Evolutionary conservation across 2,797 vertebrate genomes (phyloP).

Genomic region (Chelmon rostratus): DNA sequence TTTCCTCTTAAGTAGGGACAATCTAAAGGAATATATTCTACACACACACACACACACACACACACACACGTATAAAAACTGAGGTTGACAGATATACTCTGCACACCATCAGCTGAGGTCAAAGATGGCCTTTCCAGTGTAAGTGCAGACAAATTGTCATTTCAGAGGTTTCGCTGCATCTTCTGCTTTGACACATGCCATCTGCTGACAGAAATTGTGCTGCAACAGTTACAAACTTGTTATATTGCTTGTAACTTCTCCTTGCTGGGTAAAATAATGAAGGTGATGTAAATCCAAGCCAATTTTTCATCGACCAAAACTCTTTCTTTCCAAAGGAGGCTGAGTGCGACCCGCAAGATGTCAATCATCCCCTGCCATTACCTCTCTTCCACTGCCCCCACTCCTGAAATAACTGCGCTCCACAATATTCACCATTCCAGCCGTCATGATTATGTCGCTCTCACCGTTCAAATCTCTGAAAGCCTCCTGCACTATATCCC

Average conservation of each 20-base stretch:
- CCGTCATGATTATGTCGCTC: slow-evolving; percentile 66
- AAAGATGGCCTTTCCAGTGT: slow-evolving; percentile 7
- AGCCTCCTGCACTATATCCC: slow-evolving; percentile 53
- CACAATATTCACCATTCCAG: slow-evolving; percentile 63
- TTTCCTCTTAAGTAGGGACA: neutral
- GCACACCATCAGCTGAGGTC: slow-evolving; percentile 31
- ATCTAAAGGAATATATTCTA: neutral
- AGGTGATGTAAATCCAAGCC: slow-evolving; percentile 71
- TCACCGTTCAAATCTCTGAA: slow-evolving; percentile 56
- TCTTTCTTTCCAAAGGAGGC: slow-evolving; percentile 46
- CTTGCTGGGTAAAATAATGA: slow-evolving; percentile 72
- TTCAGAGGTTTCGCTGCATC: slow-evolving; percentile 41
- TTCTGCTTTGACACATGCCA: slow-evolving; percentile 19
- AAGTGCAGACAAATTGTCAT: slow-evolving; percentile 42
- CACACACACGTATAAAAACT: neutral
- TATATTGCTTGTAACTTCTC: slow-evolving; percentile 52
- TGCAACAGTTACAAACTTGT: slow-evolving; percentile 57
- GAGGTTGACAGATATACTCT: slow-evolving; percentile 23
- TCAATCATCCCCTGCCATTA: slow-evolving; percentile 77
- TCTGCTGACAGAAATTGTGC: slow-evolving; percentile 49
- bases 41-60: neutral
- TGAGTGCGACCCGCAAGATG: slow-evolving; percentile 48
- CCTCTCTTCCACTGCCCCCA: slow-evolving; percentile 52
- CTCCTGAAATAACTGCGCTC: slow-evolving; percentile 71
- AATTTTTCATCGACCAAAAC: slow-evolving; percentile 62